Percentiles rank a stretch among this genome's conserved stretches.
Conservation (phyloP, 2,797 vertebrate species). For the Microtus californicus region DNA sequence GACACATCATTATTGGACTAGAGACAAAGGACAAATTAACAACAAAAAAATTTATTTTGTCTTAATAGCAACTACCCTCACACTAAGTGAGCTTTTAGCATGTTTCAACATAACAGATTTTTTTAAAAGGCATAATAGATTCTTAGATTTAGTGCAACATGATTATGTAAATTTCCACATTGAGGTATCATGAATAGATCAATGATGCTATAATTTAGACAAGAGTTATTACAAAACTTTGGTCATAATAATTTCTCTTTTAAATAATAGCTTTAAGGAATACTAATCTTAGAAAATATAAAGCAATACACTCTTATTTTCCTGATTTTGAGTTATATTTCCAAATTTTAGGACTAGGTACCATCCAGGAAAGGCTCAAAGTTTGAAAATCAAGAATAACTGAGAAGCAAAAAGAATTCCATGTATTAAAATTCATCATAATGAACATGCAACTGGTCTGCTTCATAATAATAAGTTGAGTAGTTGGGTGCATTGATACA, state of each 20-base stretch:
- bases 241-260: neutral
- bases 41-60: neutral
- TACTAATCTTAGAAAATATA: neutral
- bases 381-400: slow-evolving; percentile 8
- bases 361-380: neutral
- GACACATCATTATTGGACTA: neutral
- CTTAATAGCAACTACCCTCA: neutral
- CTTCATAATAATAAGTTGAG: neutral
- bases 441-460: neutral
- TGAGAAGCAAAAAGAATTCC: neutral
- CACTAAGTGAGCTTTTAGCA: neutral
- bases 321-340: slow-evolving; percentile 8
- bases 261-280: neutral
- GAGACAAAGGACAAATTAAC: slow-evolving; percentile 10
- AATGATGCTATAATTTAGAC: neutral
- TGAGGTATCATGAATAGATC: neutral
- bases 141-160: neutral
- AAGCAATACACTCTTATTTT: neutral
- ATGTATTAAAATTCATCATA: neutral
- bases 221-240: neutral
- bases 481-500: neutral
- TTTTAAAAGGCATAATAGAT: neutral
- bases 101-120: neutral
- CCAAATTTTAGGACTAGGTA: neutral
- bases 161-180: neutral